Base-by-base conservation (phyloP, 1,140 invertebrate species). In the Ericerus pela region DNA sequence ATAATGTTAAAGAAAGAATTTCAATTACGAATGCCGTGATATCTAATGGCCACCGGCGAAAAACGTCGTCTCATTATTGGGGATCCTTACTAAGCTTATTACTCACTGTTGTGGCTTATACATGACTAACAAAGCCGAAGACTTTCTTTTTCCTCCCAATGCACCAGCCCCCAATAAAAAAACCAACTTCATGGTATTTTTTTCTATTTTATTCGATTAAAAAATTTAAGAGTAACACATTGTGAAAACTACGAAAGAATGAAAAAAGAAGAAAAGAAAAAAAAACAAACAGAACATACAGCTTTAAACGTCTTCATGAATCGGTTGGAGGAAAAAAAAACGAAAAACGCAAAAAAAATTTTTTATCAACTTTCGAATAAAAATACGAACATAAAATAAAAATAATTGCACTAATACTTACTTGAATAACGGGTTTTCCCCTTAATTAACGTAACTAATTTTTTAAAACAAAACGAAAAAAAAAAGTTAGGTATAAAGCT, bases 391-490 rank as follows among this genome's bases (percentile, higher is more conserved):
- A 20, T 8, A 47, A 47, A 47, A 47, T 24, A 24, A 47, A 47
- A 47, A 47, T 47, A 47, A 47, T 47, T 47, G 41, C 41, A 47
- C 41, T 47, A 47, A 47, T 47, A 47, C 41, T 47, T 47, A 24
- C 26, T 5, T 47, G 30, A 24, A 5, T 24, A 24, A n/a, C n/a
- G n/a, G n/a, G n/a, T n/a, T n/a, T n/a, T n/a, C n/a, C n/a, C n/a
- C n/a, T n/a, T n/a, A n/a, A n/a, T n/a, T n/a, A 47, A 47, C 14
- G 41, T 47, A 47, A 47, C 41, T 47, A 47, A 47, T 24, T 24
- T 24, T 47, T 41, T 47, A 24, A n/a, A n/a, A n/a, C n/a, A n/a
- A n/a, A n/a, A 47, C 41, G 41, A 47, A 24, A 47, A 47, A 47
- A 47, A 20, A 24, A n/a, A 22, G 26, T 33, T 24, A 47, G 8